phyloP scores from a whole-genome alignment of 2,888 invertebrate genomes.

The Eristalis tenax region DNA sequence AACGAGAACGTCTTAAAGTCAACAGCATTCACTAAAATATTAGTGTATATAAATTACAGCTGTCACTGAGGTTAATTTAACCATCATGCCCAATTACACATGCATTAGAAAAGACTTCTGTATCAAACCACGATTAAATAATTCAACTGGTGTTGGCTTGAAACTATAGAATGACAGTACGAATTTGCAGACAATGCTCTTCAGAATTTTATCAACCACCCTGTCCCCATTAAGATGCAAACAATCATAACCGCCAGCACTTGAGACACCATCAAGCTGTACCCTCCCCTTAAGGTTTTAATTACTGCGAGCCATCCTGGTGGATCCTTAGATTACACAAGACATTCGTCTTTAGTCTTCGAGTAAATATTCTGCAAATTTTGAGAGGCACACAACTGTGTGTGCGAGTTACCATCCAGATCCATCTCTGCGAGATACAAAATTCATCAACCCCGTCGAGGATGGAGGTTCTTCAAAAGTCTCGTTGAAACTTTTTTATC shows the following conservation, averaged over 20 bases:
- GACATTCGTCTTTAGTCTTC: slow-evolving; percentile 61
- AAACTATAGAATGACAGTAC: background rate
- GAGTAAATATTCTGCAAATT: slow-evolving; percentile 55
- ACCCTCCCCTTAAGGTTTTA: slow-evolving; percentile 57
- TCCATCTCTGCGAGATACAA: slow-evolving; percentile 29
- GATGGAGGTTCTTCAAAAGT: slow-evolving; percentile 52
- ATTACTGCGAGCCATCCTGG: slow-evolving; percentile 53
- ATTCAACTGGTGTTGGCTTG: background rate
- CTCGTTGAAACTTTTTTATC: slow-evolving; percentile 61
- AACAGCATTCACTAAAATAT: too few relatives aligned
- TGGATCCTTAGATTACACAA: slow-evolving; percentile 51
- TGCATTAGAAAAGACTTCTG: slow-evolving; percentile 10
- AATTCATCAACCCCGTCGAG: slow-evolving; percentile 51
- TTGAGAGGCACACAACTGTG: slow-evolving; percentile 23
- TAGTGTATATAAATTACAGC: too few relatives aligned
- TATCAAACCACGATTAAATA: background rate
- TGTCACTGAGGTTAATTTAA: slow-evolving; percentile 24
- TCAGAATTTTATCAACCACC: slow-evolving; percentile 23
- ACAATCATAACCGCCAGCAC: slow-evolving; percentile 38
- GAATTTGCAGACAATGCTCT: slow-evolving; percentile 22
- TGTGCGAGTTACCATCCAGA: slow-evolving; percentile 24
- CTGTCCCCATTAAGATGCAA: background rate
- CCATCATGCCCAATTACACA: slow-evolving; percentile 30
- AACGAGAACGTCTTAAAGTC: too few relatives aligned
- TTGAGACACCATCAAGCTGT: slow-evolving; percentile 63